A percentile compares a stretch with the other conserved stretches of the same genome.
These are phyloP conservation scores for Muschampia plurimacula DNA, from an alignment of 2,888 invertebrate genomes.

Conservation along the genomic window DNA sequence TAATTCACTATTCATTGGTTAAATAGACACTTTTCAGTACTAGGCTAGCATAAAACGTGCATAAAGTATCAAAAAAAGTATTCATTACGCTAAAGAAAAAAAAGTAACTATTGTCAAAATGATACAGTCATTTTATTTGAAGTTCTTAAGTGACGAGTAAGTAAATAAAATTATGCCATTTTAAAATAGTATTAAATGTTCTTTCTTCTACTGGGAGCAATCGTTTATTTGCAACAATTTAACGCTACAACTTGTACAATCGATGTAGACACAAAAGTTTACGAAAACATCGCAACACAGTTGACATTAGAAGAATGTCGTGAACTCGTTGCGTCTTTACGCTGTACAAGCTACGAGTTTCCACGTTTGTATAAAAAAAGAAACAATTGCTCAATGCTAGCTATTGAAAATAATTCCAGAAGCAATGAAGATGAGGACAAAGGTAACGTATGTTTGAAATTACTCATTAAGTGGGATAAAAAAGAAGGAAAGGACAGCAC, in stretches of 20 bases:
- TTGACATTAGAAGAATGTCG: constrained; percentile 79
- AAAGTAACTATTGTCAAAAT: too few species aligned
- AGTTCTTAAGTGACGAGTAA: too few species aligned
- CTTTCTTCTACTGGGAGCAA: not conserved
- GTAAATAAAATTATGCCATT: not conserved
- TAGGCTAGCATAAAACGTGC: too few species aligned
- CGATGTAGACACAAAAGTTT: constrained; percentile 21
- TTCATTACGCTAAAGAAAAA: too few species aligned
- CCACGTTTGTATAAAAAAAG: constrained; percentile 46
- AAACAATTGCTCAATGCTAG: not conserved
- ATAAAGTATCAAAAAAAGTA: too few species aligned
- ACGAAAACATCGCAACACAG: constrained; percentile 22
- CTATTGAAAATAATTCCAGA: not conserved
- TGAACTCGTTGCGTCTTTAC: constrained; percentile 84
- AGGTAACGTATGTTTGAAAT: constrained; percentile 81
- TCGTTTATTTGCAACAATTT: constrained; percentile 7
- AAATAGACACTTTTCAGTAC: too few species aligned
- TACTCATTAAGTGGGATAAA: constrained; percentile 86
- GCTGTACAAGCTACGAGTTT: constrained; percentile 68
- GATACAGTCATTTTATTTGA: too few species aligned
- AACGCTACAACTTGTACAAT: constrained; percentile 11
- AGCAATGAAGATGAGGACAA: constrained; percentile 35
- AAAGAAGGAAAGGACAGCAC: constrained; percentile 80
- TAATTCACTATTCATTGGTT: too few species aligned
- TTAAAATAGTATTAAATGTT: not conserved